Percentiles rank a stretch among this genome's conserved stretches.
Conservation (phyloP, 1,140 invertebrate genomes). For the Octopus sinensis region DNA sequence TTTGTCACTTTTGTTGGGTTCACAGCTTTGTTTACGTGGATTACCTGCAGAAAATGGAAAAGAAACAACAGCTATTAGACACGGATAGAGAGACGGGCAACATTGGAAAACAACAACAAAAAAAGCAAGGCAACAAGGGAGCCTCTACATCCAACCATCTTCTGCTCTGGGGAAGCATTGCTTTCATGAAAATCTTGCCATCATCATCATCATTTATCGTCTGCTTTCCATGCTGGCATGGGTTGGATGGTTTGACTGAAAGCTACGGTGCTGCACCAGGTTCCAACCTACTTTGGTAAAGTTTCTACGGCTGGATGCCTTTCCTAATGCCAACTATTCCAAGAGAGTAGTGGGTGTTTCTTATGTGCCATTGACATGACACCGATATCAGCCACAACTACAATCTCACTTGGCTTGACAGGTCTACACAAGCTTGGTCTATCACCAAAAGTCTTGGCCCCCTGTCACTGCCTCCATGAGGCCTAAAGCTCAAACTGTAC, state of each 20-base stretch:
- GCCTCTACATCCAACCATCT: neutral
- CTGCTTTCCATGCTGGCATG: neutral
- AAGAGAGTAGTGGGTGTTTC: no score
- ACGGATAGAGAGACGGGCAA: neutral
- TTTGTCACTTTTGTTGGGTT: slow-evolving; percentile 48
- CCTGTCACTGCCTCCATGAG: no score
- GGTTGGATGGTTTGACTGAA: neutral
- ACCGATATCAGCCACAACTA: no score
- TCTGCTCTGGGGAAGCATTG: neutral
- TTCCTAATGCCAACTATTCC: no score
- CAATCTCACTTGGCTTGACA: no score
- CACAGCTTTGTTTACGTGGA: slow-evolving; percentile 48
- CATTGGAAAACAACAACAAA: neutral
- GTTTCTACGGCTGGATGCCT: no score
- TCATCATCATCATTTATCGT: neutral
- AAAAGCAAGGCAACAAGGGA: neutral
- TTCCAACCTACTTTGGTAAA: no score
- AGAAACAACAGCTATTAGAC: neutral
- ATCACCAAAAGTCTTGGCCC: no score
- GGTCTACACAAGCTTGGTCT: no score
- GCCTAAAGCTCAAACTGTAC: no score
- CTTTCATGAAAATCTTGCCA: neutral
- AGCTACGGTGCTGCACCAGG: no score
- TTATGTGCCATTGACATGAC: no score
- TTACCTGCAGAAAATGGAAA: slow-evolving; percentile 39